These are phyloP conservation scores for Syngnathoides biaculeatus DNA, from an alignment of 2,113 vertebrate species.

Conservation along the genomic window DNA sequence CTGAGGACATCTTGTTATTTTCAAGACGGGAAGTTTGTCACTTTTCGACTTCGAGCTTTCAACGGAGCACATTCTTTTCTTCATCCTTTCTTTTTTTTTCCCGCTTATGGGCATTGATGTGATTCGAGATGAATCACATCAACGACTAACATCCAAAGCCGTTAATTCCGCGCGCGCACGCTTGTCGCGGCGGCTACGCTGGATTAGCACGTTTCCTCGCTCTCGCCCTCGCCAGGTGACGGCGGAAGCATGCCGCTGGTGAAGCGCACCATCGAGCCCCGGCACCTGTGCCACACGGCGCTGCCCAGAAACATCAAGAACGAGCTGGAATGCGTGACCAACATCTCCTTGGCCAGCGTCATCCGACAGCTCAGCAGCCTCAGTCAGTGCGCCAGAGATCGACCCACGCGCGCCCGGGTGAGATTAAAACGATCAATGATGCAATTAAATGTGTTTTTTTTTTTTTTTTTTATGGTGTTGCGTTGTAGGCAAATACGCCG, in stretches of 20 bases:
- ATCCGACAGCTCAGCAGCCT: conserved; percentile 98
- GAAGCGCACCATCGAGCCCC: conserved; percentile 97
- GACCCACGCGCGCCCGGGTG: background rate
- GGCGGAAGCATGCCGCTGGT: conserved; percentile 89
- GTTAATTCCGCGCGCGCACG: no score
- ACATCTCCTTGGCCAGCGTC: conserved; percentile 97
- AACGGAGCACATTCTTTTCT: conserved; percentile 13
- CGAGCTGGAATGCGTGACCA: conserved; percentile 97
- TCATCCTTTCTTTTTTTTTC: conserved; percentile 12
- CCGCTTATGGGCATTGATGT: conserved; percentile 39
- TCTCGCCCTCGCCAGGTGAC: conserved; percentile 29
- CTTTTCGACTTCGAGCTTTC: no score
- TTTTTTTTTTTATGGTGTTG: background rate
- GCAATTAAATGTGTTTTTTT: background rate
- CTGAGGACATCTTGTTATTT: conserved; percentile 22
- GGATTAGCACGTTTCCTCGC: background rate
- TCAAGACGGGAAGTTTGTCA: conserved; percentile 8
- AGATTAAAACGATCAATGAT: background rate
- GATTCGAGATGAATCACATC: background rate
- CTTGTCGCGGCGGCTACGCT: background rate
- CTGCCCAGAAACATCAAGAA: conserved; percentile 93
- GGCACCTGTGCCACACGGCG: conserved; percentile 96
- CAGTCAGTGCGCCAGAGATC: conserved; percentile 78
- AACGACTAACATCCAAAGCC: no score
- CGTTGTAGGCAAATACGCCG: conserved; percentile 94